Percentiles rank a stretch among this genome's conserved stretches.
Conservation (phyloP, 2,888 invertebrate genomes). For the Cistogaster globosa region DNA sequence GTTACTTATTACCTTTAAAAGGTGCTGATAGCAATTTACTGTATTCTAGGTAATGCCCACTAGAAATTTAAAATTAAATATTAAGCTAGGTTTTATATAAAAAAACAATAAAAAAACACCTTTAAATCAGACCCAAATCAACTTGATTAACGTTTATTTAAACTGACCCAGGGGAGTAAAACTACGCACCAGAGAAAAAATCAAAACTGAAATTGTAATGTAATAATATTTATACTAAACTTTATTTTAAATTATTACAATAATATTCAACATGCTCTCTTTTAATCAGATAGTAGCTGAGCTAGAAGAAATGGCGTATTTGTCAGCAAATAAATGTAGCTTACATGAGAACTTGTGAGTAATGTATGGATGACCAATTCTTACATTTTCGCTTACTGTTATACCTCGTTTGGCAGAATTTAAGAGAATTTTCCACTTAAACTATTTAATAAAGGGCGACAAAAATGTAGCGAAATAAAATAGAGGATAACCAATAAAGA, state of each 20-base stretch:
- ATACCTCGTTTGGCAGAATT: too few species aligned
- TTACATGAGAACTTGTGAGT: too few species aligned
- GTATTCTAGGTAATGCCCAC: not conserved
- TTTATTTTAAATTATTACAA: slow-evolving; percentile 14
- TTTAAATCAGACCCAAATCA: slow-evolving; percentile 61
- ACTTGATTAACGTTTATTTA: slow-evolving; percentile 62
- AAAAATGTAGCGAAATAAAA: too few species aligned
- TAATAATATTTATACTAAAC: not conserved
- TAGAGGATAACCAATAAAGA: too few species aligned
- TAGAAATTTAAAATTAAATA: slow-evolving; percentile 26
- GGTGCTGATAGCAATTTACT: not conserved
- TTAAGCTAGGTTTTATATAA: not conserved
- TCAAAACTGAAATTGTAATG: not conserved
- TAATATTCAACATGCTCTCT: slow-evolving; percentile 40
- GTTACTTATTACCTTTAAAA: not conserved
- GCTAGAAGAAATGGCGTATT: not conserved
- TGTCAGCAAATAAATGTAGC: too few species aligned
- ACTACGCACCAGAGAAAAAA: not conserved
- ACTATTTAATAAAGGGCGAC: too few species aligned
- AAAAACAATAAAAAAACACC: not conserved
- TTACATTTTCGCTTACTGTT: too few species aligned
- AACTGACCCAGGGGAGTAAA: slow-evolving; percentile 35
- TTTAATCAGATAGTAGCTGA: not conserved
- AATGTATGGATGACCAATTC: too few species aligned
- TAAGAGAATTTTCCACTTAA: too few species aligned